Evolutionary conservation across 1,140 invertebrate species (phyloP).

Genomic region (Rhyzopertha dominica): DNA sequence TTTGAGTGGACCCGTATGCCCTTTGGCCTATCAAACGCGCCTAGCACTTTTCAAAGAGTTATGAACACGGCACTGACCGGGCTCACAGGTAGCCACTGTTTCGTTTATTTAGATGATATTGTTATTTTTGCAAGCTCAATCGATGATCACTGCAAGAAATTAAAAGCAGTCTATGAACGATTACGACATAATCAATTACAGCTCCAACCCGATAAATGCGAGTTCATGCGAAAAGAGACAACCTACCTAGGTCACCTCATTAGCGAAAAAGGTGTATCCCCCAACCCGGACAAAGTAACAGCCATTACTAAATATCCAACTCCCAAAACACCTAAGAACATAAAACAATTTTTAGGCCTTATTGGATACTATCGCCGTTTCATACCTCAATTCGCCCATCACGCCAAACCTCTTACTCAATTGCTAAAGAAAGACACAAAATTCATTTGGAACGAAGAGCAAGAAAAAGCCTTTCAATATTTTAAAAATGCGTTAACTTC

Average conservation of each 20-base stretch:
- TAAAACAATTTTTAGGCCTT: slow-evolving; percentile 35
- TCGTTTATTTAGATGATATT: slow-evolving; percentile 19
- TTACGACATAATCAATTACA: slow-evolving; percentile 18
- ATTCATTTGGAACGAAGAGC: slow-evolving; percentile 24
- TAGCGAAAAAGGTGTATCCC: slow-evolving; percentile 21
- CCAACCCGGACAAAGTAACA: slow-evolving; percentile 25
- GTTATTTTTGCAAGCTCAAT: slow-evolving; percentile 15
- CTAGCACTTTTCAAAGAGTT: slow-evolving; percentile 29
- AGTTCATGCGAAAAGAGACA: slow-evolving; percentile 19
- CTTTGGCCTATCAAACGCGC: slow-evolving; percentile 19
- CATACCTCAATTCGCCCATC: slow-evolving; percentile 29
- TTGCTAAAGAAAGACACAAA: slow-evolving; percentile 22
- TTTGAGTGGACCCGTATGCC: slow-evolving; percentile 6
- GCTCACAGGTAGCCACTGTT: slow-evolving; percentile 19
- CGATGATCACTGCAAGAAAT: slow-evolving; percentile 18
- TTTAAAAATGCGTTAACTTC: slow-evolving; percentile 6
- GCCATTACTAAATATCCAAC: slow-evolving; percentile 28
- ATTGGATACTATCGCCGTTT: slow-evolving; percentile 31
- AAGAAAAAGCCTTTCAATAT: slow-evolving; percentile 13
- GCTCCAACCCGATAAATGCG: slow-evolving; percentile 12
- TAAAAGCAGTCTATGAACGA: slow-evolving; percentile 15
- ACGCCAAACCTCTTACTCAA: slow-evolving; percentile 32
- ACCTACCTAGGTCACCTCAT: slow-evolving; percentile 34
- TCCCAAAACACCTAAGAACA: slow-evolving; percentile 22
- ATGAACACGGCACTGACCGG: slow-evolving; percentile 34